Base-by-base conservation (phyloP, 2,888 invertebrate genomes). In the Lepidochrysops patricia region DNA sequence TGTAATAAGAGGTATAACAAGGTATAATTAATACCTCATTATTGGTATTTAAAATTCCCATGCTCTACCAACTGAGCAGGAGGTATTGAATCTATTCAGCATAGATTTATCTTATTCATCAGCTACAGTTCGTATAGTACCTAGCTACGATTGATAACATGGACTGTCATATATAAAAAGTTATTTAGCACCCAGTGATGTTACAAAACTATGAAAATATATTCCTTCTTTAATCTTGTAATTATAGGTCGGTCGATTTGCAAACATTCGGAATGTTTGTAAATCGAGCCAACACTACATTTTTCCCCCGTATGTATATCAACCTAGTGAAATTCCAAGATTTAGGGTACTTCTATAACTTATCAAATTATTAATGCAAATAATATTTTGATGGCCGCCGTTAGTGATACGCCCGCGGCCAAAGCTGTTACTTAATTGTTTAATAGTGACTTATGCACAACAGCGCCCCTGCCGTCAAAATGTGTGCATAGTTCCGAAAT, bases 291-390 rank as follows among this genome's bases (percentile, higher is more conserved):
- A 50, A 6, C 26, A 7, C 26, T 1, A 13, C 9, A 29, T 15
- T 54, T 32, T 9, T 19, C 29, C 0, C 54, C 57, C 65, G 62
- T 65, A 32, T 62, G 64, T 69, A 61, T 59, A 0, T 37, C 60
- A 49, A 61, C 63, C 60, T 62, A 34, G 27, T 19, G n/a, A 29
- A 56, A 29, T 23, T 25, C 37, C 19, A 58, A 56, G 48, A 49
- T 60, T 60, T 50, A 32, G 63, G 60, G 54, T 32, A 5, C 19
- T 15, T 13, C 3, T 29, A 32, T 13, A 19, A 54, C 15, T 74
- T 74, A 75, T 74, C 72, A 73, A 76, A 80, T 80, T 80, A 78
- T 69, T 70, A 68, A 82, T 78, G 79, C 79, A 79, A 80, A 82
- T 74, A 76, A 68, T 71, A 62, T 72, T 80, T 77, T 77, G 78